A percentile compares a stretch with the other conserved stretches of the same genome.
phyloP scores from a whole-genome alignment of 2,797 vertebrate species.

The Dendrocincla fuliginosa region DNA sequence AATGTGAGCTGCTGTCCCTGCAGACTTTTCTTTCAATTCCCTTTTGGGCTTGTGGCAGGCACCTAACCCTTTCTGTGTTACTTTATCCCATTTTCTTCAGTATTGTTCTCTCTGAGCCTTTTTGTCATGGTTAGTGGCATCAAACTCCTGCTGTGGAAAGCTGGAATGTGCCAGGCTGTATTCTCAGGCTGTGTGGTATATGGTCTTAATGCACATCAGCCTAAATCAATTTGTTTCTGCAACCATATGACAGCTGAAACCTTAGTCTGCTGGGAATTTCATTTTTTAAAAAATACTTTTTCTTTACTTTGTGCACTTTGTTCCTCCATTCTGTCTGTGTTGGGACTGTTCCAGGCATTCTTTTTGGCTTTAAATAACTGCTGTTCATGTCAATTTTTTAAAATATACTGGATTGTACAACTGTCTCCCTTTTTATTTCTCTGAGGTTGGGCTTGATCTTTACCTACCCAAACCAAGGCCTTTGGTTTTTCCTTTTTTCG shows the following conservation, averaged over 20 bases:
- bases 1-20: background rate
- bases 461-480: background rate
- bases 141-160: background rate
- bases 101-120: conserved; percentile 13
- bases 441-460: background rate
- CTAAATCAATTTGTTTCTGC: background rate
- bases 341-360: background rate
- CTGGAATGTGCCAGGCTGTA: background rate
- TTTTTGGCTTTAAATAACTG: background rate
- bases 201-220: background rate
- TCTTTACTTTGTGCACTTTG: background rate
- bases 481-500: background rate
- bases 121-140: background rate
- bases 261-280: background rate
- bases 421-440: background rate
- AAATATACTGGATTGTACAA: background rate
- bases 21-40: background rate
- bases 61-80: background rate
- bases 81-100: conserved; percentile 20
- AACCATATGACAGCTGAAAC: background rate
- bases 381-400: background rate
- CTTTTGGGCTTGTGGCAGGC: background rate
- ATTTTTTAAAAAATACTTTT: background rate
- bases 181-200: background rate
- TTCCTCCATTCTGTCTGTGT: background rate